Evolutionary conservation across 2,888 invertebrate genomes (phyloP), one percentile per base, ranked within the genome.

Genomic region (Danaus chrysippus): DNA sequence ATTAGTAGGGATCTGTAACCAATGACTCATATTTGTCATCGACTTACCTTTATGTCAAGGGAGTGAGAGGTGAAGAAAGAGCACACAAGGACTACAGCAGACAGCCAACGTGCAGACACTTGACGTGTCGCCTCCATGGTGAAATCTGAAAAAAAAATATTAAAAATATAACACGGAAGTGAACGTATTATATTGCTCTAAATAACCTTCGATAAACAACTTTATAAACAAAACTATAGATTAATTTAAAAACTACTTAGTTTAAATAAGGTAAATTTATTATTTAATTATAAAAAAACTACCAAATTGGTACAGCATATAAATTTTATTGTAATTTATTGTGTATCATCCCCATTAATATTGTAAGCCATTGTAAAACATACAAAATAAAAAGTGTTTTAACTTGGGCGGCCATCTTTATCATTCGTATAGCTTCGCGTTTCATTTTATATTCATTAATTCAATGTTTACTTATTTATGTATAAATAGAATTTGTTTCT

Each of bases 61-160:
- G 90, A 83, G 74, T 88, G 82, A 46, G 88, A 78, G 10, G 86
- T 79, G 73, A 84, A 76, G 79, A 89, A 82, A 58, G 88, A 83
- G 71, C 90, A 87, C 56, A 89, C 76, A 62, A 91, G 81, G 63
- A 90, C 80, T 59, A 85, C 69, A 44, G 86, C 76, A 10, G 89
- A 82, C 70, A 91, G 84, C 90, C 90, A 91, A 71, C 81, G 81
- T 71, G 84, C 80, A 75, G 87, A 82, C 76, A 82, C 78, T 63
- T 72, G 76, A 69, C 77, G 78, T 71, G 82, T 73, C 76, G 79
- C 78, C 79, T 87, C 90, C 90, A 91, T 91, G 63, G 67, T 86
- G 78, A 71, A 77, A 77, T 10, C 90, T 90, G 87, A 3, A 69
- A 67, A 59, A 56, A 63, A 58, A 44, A 17, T 17, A 49, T 15